A percentile compares a stretch with the other conserved stretches of the same genome.
These are phyloP conservation scores for Leptinotarsa tumamoca DNA, from an alignment of 2,888 invertebrate species.

Conservation along the genomic window DNA sequence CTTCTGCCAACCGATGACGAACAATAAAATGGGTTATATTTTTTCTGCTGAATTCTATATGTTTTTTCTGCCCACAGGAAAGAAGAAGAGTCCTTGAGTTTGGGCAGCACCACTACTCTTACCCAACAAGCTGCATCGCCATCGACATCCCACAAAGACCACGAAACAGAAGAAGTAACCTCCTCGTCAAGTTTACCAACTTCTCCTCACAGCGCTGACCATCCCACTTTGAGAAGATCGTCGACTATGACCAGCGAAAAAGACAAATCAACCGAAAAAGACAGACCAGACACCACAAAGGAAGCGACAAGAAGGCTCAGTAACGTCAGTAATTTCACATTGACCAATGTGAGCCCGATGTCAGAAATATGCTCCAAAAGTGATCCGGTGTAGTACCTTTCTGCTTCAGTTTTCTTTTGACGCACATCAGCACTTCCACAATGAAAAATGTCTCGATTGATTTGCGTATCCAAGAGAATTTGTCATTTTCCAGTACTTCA, in stretches of 20 bases:
- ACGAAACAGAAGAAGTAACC: conserved; percentile 57
- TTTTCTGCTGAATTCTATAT: background rate
- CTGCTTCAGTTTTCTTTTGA: conserved; percentile 29
- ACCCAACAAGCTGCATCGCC: conserved; percentile 58
- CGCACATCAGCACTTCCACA: conserved; percentile 18
- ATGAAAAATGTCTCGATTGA: background rate
- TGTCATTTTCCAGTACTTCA: too few species aligned
- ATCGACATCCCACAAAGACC: conserved; percentile 45
- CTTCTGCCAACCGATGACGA: too few species aligned
- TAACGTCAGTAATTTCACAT: conserved; percentile 70
- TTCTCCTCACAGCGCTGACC: conserved; percentile 52
- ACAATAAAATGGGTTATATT: too few species aligned
- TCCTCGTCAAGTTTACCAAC: conserved; percentile 56
- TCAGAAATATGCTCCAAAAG: conserved; percentile 62
- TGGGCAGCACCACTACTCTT: conserved; percentile 62
- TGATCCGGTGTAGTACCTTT: conserved; percentile 63
- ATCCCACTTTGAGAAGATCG: conserved; percentile 42
- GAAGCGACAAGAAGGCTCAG: conserved; percentile 63
- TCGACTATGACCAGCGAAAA: conserved; percentile 58
- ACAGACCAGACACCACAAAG: conserved; percentile 40
- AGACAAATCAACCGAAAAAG: conserved; percentile 60
- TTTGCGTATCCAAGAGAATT: too few species aligned
- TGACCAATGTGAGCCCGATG: conserved; percentile 73
- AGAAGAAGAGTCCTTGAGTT: conserved; percentile 61
- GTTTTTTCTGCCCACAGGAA: conserved; percentile 50